phyloP scores from a whole-genome alignment of 1,140 invertebrate genomes.

The Trinorchestia longiramus region DNA sequence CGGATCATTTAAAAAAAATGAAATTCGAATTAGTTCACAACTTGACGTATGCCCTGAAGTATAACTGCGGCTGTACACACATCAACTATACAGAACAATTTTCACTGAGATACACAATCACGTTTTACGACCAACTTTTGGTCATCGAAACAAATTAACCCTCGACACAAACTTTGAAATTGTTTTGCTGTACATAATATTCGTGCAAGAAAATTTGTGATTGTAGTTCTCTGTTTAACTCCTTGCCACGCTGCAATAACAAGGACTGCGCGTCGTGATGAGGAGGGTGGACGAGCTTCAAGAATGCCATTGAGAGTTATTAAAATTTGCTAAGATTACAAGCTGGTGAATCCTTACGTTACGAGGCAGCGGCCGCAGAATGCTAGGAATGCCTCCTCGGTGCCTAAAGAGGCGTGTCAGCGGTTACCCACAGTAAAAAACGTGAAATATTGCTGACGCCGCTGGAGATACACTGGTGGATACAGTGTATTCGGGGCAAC shows the following conservation, averaged over 20 bases:
- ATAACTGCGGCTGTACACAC: too few species aligned
- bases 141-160: background rate
- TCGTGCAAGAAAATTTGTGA: background rate
- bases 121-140: background rate
- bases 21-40: too few species aligned
- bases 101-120: too few species aligned
- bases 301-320: conserved; percentile 24
- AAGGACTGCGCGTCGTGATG: background rate
- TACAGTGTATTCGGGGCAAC: background rate
- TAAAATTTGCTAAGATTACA: background rate
- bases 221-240: background rate
- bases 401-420: background rate
- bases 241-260: background rate
- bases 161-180: background rate
- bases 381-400: background rate
- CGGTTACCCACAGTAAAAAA: background rate
- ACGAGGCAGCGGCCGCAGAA: background rate
- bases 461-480: background rate
- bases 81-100: too few species aligned
- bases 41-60: too few species aligned
- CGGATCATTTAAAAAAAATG: too few species aligned
- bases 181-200: background rate
- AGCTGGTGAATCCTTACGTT: background rate
- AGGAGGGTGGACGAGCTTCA: background rate
- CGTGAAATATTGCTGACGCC: background rate